phyloP scores from a whole-genome alignment of 2,113 vertebrate species.

The Microtus montanus region DNA sequence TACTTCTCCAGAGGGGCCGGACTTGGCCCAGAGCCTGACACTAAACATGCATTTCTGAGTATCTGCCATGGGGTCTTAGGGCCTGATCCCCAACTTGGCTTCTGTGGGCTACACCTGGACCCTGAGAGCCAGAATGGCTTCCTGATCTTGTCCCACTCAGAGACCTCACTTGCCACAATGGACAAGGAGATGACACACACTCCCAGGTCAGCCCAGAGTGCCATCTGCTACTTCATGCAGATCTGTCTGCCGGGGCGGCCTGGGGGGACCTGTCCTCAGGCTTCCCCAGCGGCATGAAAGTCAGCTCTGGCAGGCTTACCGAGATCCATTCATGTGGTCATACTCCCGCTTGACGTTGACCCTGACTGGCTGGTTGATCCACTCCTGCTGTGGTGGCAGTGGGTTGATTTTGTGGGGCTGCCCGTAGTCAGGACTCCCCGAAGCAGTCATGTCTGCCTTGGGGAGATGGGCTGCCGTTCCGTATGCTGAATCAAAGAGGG shows the following conservation, averaged over 20 bases:
- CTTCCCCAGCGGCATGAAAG: background rate
- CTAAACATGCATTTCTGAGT: background rate
- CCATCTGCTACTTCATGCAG: background rate
- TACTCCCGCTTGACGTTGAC: constrained; percentile 98
- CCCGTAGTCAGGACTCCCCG: constrained; percentile 96
- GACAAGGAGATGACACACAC: background rate
- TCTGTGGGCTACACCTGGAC: background rate
- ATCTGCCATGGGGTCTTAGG: no score
- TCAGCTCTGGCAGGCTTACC: constrained; percentile 84
- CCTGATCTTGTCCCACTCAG: background rate
- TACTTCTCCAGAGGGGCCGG: background rate
- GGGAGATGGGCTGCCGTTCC: constrained; percentile 94
- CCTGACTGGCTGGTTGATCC: constrained; percentile 95
- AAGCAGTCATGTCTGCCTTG: constrained; percentile 99
- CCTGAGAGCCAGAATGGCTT: background rate
- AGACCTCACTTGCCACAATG: background rate
- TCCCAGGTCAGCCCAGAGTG: background rate
- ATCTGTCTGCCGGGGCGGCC: background rate
- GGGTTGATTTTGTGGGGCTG: constrained; percentile 99
- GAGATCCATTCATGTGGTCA: constrained; percentile 99
- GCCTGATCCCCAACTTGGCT: background rate
- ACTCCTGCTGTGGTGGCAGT: constrained; percentile 96
- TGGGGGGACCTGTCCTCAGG: fast-evolving
- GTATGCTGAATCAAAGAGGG: constrained; percentile 97
- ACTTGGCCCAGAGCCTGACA: background rate